phyloP scores from a whole-genome alignment of 2,888 invertebrate species.

The Pegoplata infirma region DNA sequence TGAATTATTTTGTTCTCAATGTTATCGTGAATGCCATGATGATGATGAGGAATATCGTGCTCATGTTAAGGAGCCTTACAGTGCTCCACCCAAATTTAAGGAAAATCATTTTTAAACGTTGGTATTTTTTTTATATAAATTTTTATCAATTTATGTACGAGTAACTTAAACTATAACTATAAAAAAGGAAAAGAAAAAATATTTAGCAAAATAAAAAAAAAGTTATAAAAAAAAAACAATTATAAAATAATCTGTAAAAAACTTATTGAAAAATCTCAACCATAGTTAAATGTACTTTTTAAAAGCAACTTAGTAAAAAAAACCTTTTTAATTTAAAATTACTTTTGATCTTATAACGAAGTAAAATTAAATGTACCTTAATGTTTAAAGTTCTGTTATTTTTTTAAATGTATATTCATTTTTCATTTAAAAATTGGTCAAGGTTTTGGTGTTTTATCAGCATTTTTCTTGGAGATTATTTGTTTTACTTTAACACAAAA shows the following conservation, averaged over 20 bases:
- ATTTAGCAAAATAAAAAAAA: constrained; percentile 14
- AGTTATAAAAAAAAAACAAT: constrained; percentile 12
- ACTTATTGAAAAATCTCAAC: constrained; percentile 6
- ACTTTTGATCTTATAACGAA: neutral
- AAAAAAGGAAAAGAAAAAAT: constrained; percentile 4
- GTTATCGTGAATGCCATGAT: constrained; percentile 86
- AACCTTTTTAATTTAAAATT: neutral
- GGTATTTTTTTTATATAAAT: constrained; percentile 19
- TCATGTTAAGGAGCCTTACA: constrained; percentile 72
- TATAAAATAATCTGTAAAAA: neutral
- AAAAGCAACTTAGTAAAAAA: constrained; percentile 1
- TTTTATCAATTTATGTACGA: constrained; percentile 43
- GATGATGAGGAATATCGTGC: constrained; percentile 80
- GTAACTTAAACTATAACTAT: constrained; percentile 34
- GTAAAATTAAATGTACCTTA: neutral
- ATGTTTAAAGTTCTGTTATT: neutral
- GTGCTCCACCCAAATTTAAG: constrained; percentile 73
- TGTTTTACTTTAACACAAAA: neutral
- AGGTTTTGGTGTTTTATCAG: constrained; percentile 1
- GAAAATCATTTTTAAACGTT: constrained; percentile 73
- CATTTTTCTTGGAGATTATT: neutral
- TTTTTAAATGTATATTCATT: neutral
- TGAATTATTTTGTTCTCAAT: constrained; percentile 88
- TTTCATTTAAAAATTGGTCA: constrained; percentile 51
- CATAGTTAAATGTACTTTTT: neutral